Base-by-base conservation (phyloP, 2,888 invertebrate species). In the Sphecodes monilicornis region DNA sequence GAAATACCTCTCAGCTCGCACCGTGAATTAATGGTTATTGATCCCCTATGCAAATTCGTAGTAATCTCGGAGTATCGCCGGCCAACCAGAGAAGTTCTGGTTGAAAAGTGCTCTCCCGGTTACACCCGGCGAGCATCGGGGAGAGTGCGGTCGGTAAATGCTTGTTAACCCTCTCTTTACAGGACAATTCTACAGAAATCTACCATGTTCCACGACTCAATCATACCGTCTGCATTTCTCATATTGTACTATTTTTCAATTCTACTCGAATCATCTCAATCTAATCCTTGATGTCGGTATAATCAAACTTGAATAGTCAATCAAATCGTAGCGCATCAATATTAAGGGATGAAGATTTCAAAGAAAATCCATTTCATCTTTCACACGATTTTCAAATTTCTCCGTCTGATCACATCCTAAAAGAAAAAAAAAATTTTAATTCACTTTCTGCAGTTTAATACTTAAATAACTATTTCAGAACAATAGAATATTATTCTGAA, bases 1-100 rank as follows among this genome's bases (percentile, higher is more conserved):
- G 73, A 76, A 85, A 77, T 66, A 77, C 43, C 70, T 46, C 72
- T 46, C 69, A 66, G 77, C 84, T 76, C 46, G 76, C 64, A 75
- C 71, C 57, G 66, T 57, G 64, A 86, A 86, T 85, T 85, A 86
- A 73, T 76, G 86, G 73, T 76, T 86, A 82, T 85, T 78, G 86
- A 86, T 85, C 85, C 50, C 71, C 76, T 78, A 86, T 82, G 86
- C 71, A 86, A 82, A 86, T 86, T 78, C 73, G 26, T 60, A 69
- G 82, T 73, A 76, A 86, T 78, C 86, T 78, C 50, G 57, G 72
- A 36, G 50, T 78, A 82, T 70, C 76, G 41, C 57, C 60, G 39
- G 57, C n/a, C 50, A 72, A 41, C 54, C 46, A 50, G 78, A 78
- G 78, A 78, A 71, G 41, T 39, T 76, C 68, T 46, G 36, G 26